Evolutionary conservation across 2,888 invertebrate genomes (phyloP).

Genomic region (Dicycla oo): DNA sequence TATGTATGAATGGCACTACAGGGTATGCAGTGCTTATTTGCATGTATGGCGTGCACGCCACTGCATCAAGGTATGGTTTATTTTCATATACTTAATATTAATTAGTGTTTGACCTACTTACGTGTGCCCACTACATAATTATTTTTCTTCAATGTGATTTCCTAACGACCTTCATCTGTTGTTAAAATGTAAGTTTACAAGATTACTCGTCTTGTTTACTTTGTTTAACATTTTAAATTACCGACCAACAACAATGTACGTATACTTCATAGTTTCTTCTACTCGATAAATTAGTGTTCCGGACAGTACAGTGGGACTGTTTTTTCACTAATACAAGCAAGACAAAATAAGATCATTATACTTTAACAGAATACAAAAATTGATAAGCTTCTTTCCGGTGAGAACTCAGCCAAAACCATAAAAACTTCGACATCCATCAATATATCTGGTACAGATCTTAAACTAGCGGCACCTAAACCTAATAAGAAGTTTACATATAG

Average conservation of each 20-base stretch:
- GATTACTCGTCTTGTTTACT: not conserved
- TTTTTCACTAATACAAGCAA: slow-evolving; percentile 8
- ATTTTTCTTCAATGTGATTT: too few relatives aligned
- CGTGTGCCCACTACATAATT: not conserved
- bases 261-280: not conserved
- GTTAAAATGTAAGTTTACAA: not conserved
- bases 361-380: too few relatives aligned
- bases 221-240: not conserved
- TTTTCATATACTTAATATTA: not conserved
- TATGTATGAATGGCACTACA: too few relatives aligned
- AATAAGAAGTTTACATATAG: too few relatives aligned
- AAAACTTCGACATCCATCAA: too few relatives aligned
- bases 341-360: not conserved
- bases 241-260: not conserved
- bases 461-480: too few relatives aligned
- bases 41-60: too few relatives aligned
- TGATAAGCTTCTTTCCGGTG: too few relatives aligned
- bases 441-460: too few relatives aligned
- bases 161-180: not conserved
- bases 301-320: slow-evolving; percentile 18
- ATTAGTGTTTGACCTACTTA: not conserved
- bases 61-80: not conserved
- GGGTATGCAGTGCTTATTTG: too few relatives aligned
- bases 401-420: too few relatives aligned
- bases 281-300: not conserved